These are phyloP conservation scores for Lepidurus apus DNA, from an alignment of 1,140 invertebrate genomes.

Conservation along the genomic window DNA sequence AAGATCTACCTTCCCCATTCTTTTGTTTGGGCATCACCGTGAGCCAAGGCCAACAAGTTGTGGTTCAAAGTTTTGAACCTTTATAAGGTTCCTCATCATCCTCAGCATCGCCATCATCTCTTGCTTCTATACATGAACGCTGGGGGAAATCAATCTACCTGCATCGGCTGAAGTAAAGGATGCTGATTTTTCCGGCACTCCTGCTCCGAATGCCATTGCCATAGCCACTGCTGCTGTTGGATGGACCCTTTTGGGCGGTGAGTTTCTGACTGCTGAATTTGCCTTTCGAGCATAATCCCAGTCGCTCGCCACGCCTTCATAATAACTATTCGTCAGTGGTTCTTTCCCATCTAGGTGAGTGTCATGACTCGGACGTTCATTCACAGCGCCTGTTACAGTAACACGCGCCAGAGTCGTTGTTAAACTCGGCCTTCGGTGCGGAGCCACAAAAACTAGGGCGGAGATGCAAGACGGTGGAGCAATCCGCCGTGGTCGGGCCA, in stretches of 20 bases:
- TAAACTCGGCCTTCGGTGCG: slow-evolving; percentile 7
- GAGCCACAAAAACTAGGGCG: not conserved
- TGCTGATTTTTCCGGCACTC: slow-evolving; percentile 2
- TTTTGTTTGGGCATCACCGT: slow-evolving; percentile 12
- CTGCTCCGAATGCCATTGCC: not conserved
- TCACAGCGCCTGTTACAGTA: slow-evolving; percentile 9
- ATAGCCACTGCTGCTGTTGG: not conserved
- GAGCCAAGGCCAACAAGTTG: not conserved
- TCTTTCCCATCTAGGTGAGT: not conserved
- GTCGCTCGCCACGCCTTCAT: not conserved
- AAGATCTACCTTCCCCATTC: not conserved
- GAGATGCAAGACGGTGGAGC: not conserved
- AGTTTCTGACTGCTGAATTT: not conserved
- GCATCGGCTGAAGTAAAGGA: not conserved
- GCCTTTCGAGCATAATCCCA: not conserved
- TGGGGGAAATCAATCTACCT: not conserved
- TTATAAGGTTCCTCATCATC: not conserved
- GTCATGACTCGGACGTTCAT: not conserved
- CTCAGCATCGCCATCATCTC: not conserved
- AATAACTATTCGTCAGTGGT: not conserved
- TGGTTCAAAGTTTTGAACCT: not conserved
- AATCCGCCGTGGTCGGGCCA: not conserved
- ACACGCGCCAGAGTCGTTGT: not conserved
- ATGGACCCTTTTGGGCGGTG: not conserved
- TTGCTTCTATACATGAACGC: not conserved